Evolutionary conservation across 2,797 vertebrate genomes (phyloP).

Genomic region (Melanotaenia boesemani): DNA sequence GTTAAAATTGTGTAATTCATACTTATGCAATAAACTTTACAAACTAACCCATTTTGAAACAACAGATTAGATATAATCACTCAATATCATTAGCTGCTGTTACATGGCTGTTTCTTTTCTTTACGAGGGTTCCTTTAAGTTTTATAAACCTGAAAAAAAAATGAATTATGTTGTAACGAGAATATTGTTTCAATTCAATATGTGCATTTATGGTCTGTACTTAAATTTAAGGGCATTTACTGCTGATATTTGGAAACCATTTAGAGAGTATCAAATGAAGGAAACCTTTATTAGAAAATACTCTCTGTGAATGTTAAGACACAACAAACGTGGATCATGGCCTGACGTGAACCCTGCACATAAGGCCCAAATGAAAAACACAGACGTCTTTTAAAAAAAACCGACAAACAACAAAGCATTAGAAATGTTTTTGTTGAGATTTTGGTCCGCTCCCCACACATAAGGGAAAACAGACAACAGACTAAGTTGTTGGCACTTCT

Average conservation of each 20-base stretch:
- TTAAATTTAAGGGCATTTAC: no score
- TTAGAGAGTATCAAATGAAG: background rate
- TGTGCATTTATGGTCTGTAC: no score
- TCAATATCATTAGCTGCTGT: background rate
- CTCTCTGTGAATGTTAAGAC: slow-evolving; percentile 38
- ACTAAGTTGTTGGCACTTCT: slow-evolving; percentile 55
- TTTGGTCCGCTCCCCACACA: slow-evolving; percentile 66
- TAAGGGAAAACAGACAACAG: slow-evolving; percentile 79
- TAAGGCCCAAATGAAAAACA: slow-evolving; percentile 70
- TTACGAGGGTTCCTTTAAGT: no score
- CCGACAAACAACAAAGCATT: slow-evolving; percentile 76
- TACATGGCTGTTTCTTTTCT: no score
- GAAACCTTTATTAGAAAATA: slow-evolving; percentile 1
- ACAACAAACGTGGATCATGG: slow-evolving; percentile 51
- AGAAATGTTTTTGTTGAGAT: slow-evolving; percentile 78
- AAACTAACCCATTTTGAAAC: background rate
- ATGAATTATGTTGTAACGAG: background rate
- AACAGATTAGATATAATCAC: background rate
- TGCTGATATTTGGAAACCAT: no score
- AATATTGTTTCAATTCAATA: background rate
- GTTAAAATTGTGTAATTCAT: background rate
- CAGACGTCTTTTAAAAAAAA: slow-evolving; percentile 69
- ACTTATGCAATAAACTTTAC: background rate
- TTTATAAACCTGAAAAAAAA: background rate
- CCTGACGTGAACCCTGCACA: slow-evolving; percentile 66